Base-by-base conservation (phyloP, 2,113 vertebrate species). In the Cepphus grylle region DNA sequence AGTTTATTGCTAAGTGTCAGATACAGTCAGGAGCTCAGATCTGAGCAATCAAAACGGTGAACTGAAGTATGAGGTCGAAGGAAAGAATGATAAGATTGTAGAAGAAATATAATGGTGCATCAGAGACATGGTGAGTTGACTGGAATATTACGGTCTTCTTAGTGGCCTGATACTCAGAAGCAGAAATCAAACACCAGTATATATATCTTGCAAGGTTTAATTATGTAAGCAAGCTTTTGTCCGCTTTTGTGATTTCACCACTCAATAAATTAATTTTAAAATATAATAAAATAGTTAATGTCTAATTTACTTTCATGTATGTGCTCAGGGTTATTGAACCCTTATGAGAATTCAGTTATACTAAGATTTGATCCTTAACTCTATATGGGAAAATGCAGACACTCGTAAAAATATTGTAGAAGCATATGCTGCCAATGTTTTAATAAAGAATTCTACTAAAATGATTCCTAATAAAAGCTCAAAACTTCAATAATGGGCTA, bases 191-290 rank as follows among this genome's bases (percentile, higher is more conserved):
- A n/a, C 34, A 43, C 53, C 36, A 67, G n/a, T 25, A 2, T 32
- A 8, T 2, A 4, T 18, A 14, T 71, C 8, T 55, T 77, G 5
- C 22, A 40, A 30, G 2, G 1, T 49, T 79, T 85, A n/a, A 70
- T 62, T 61, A 21, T 61, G 2, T 26, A 52, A 69, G 22, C 2
- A 81, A 65, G 2, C 0, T 66, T 30, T 50, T 78, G 12, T 6
- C 2, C 1, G 6, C 0, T 52, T 65, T 17, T 22, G 17, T 65
- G 3, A 7, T 6, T 43, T 58, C 11, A 25, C 8, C 7, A 29
- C 7, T 38, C 1, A 0, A 65, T 9, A 70, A 34, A 58, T 15
- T 69, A 43, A 8, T 45, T 77, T 72, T 43, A 56, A 66, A 88
- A 73, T 22, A 26, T 17, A 73, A 30, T 40, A 23, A 36, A 83